A percentile compares a stretch with the other conserved stretches of the same genome.
Evolutionary conservation across 2,797 vertebrate genomes (phyloP).

Genomic region (Babyrousa celebensis): DNA sequence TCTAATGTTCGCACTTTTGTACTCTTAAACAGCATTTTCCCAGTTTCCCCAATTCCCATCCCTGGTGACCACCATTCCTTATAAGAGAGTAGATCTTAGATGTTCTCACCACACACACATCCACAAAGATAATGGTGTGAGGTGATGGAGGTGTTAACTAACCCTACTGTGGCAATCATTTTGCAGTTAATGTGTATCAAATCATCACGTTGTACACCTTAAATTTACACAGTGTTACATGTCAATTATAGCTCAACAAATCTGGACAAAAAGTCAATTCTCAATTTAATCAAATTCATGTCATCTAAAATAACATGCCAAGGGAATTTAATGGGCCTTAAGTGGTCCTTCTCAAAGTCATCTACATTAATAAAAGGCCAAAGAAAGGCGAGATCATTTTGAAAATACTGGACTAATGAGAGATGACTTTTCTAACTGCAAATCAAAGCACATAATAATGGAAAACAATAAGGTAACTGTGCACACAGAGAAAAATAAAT

Average conservation of each 20-base stretch:
- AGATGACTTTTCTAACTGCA: no score
- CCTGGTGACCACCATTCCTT: background rate
- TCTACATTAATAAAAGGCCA: background rate
- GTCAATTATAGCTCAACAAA: background rate
- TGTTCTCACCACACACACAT: background rate
- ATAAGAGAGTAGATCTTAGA: background rate
- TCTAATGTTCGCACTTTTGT: background rate
- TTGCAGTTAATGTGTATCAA: background rate
- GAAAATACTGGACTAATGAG: no score
- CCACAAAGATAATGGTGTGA: no score
- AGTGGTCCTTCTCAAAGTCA: conserved; percentile 5
- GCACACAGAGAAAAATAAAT: no score
- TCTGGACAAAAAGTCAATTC: background rate
- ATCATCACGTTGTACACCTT: no score
- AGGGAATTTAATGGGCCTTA: background rate
- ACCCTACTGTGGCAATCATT: background rate
- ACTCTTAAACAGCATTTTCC: background rate
- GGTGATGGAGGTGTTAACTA: background rate
- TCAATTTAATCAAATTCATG: conserved; percentile 13
- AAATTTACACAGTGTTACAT: no score
- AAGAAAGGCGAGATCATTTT: no score
- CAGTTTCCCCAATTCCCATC: background rate
- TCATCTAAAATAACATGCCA: background rate
- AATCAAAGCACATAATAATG: no score
- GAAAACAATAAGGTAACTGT: no score